Base-by-base conservation (phyloP, 1,140 invertebrate species). In the Drosophila nikananu region DNA sequence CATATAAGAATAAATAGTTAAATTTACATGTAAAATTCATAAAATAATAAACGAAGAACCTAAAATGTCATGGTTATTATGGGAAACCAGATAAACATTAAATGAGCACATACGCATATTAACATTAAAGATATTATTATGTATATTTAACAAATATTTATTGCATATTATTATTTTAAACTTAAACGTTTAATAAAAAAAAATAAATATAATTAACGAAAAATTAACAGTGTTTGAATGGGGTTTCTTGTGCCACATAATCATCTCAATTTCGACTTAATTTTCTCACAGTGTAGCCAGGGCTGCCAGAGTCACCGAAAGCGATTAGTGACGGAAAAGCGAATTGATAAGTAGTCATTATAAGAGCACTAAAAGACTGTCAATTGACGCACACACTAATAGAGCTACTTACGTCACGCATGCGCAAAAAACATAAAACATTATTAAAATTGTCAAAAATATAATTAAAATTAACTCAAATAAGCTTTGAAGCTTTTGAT, bases 111-210 rank as follows among this genome's bases (percentile, higher is more conserved):
- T 81, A 90, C 51, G 86, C 84, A 86, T 90, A 89, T 81, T 89
- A 84, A 65, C 81, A 76, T 76, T 90, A 86, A 84, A 52, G 57
- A 67, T 89, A 84, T 84, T 81, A 87, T 87, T 87, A 87, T 87
- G 81, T 90, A 86, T 90, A 89, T 89, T 90, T 76, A 73, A 84
- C 73, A 81, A 81, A 84, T 84, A 89, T 89, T 90, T 81, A 89
- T 89, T 89, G 86, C 81, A 89, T 89, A 89, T 87, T 89, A 87
- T 87, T 87, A 87, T 87, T 87, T 87, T 84, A 89, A 87, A 87
- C 81, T 78, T 89, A 90, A 89, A 81, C 65, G 84, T 71, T 89
- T 84, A 89, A 89, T 90, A 89, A 89, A 90, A 81, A 82, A 67
- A 81, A 70, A 78, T 72, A 66, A 44, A 71, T 80, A 65, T 61